These are phyloP conservation scores for Drosophila azteca DNA, from an alignment of 1,140 invertebrate genomes.

Conservation along the genomic window DNA sequence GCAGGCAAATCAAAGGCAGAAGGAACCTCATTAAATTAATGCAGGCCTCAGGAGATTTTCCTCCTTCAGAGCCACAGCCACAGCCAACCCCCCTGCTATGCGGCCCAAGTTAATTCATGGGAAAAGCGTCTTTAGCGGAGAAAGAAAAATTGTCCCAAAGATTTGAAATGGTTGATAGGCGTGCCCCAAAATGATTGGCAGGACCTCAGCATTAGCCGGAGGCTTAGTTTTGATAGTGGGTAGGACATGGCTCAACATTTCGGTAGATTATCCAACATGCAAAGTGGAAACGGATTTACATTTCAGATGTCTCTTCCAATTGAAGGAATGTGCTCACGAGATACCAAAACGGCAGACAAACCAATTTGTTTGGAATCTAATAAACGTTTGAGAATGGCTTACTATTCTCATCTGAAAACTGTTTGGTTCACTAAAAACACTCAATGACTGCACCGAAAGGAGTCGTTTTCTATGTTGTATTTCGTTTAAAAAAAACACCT, in stretches of 20 bases:
- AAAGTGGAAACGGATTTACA: constrained; percentile 19
- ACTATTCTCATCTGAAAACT: too few relatives aligned
- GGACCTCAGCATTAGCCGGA: constrained; percentile 11
- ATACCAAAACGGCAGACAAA: too few relatives aligned
- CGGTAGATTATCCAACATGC: constrained; percentile 27
- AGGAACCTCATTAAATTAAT: constrained; percentile 81
- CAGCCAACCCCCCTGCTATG: neutral
- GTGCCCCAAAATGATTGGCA: constrained; percentile 29
- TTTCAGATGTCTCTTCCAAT: constrained; percentile 3
- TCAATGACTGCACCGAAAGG: neutral
- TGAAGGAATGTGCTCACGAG: neutral
- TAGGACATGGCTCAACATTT: constrained; percentile 13
- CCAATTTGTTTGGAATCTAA: neutral
- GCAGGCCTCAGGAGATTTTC: constrained; percentile 71
- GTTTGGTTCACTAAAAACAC: too few relatives aligned
- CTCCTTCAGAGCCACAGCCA: neutral
- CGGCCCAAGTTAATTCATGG: constrained; percentile 49
- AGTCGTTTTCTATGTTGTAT: too few relatives aligned
- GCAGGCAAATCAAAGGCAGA: constrained; percentile 59
- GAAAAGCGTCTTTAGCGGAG: constrained; percentile 46
- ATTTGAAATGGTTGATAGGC: constrained; percentile 61
- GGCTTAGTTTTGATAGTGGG: constrained; percentile 17
- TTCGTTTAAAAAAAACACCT: too few relatives aligned
- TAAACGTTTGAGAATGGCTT: neutral
- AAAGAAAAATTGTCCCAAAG: constrained; percentile 44